Evolutionary conservation across 2,113 vertebrate species (phyloP), one percentile per base, ranked within the genome.

Genomic region (Grus americana): DNA sequence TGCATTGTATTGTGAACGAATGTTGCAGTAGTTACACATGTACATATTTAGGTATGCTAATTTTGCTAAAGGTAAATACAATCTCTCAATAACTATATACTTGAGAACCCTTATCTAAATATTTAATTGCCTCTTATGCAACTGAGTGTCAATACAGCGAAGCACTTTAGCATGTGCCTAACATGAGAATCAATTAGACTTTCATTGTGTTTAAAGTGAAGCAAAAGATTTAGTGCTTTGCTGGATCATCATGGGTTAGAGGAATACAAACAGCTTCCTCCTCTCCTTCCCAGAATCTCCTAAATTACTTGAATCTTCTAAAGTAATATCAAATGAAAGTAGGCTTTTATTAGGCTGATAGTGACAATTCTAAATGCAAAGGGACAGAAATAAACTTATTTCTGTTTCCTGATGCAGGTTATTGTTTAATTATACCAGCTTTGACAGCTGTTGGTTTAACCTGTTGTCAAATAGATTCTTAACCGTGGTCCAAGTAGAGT

Each of bases 51-150:
- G 36, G 40, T 76, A 92, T 94, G 88, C 22, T 76, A 70, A 82
- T 93, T 94, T 88, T 46, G 54, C 26, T 57, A 61, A 94, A 93
- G 44, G 66, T 93, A 82, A 88, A 94, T 79, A 44, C 17, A 68
- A 34, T 92, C 85, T 92, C 62, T 90, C 44, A 57, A 3, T 90
- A 90, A 47, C 81, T 81, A 59, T 86, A 61, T 82, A 52, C 79
- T 93, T 88, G 74, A 96, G 58, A 88, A 79, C 66, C 27, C 79
- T 95, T 93, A 68, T 73, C 54, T 88, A 90, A 95, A 93, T 93
- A 93, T 90, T 94, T 94, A 93, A 92, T 88, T 95, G 19, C 58
- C 44, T 93, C 82, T 92, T 88, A 49, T 46, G 34, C 66, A 79
- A 52, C 49, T 27, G 47, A 91, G 66, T 91, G 71, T 94, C 88